These are phyloP conservation scores for Archips xylosteana DNA, from an alignment of 2,888 invertebrate species.

Conservation along the genomic window DNA sequence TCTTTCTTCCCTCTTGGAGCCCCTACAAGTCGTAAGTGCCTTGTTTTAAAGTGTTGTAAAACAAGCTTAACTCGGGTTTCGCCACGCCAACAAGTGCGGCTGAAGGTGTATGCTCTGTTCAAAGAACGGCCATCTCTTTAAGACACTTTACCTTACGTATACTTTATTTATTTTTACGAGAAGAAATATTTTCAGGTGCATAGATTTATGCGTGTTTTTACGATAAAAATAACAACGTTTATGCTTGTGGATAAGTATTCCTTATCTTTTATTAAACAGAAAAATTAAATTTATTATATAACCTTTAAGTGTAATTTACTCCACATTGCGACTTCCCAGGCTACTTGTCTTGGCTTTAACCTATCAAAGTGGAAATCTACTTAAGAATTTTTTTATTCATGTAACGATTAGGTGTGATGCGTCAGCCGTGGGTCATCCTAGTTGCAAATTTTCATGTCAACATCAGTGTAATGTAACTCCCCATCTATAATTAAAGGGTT, in stretches of 20 bases:
- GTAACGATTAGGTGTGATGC: slow-evolving; percentile 17
- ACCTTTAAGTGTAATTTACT: slow-evolving; percentile 6
- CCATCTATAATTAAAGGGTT: neutral
- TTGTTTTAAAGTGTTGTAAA: slow-evolving; percentile 84
- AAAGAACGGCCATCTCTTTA: slow-evolving; percentile 64
- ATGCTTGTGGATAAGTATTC: neutral
- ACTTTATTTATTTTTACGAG: slow-evolving; percentile 55
- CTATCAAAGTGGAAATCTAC: neutral
- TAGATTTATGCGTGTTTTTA: neutral
- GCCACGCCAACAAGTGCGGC: slow-evolving; percentile 50
- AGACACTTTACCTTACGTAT: slow-evolving; percentile 48
- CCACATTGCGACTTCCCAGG: slow-evolving; percentile 8
- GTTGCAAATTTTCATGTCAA: slow-evolving; percentile 32
- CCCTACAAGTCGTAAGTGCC: slow-evolving; percentile 74
- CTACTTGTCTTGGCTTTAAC: slow-evolving; percentile 9
- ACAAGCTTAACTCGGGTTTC: slow-evolving; percentile 69
- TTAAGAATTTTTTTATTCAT: slow-evolving; percentile 24
- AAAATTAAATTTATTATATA: neutral
- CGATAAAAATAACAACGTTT: neutral
- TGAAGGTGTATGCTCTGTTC: slow-evolving; percentile 57
- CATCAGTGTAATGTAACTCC: neutral
- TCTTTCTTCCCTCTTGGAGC: slow-evolving; percentile 63
- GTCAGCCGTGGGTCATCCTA: neutral
- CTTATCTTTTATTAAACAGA: neutral
- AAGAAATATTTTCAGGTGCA: neutral